Evolutionary conservation across 2,888 invertebrate genomes (phyloP).

Genomic region (Platycnemis pennipes): DNA sequence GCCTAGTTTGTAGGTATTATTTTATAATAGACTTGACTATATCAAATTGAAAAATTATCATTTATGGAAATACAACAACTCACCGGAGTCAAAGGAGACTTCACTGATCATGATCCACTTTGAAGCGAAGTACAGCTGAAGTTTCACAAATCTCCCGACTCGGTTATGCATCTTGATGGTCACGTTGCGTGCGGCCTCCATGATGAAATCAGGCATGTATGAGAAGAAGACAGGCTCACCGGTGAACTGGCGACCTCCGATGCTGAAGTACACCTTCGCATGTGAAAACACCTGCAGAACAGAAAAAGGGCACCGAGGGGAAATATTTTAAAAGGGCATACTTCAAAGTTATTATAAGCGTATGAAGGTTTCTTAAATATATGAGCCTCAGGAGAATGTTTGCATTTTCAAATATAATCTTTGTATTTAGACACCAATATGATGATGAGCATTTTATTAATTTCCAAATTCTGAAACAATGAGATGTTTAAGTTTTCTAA

Average conservation of each 20-base stretch:
- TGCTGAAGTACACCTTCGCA: slow-evolving; percentile 88
- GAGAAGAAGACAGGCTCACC: slow-evolving; percentile 88
- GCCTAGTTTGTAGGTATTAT: no score
- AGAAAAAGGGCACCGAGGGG: not conserved
- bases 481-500: no score
- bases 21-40: no score
- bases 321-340: not conserved
- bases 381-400: not conserved
- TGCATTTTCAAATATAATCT: not conserved
- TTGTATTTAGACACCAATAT: no score
- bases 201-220: slow-evolving; percentile 87
- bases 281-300: slow-evolving; percentile 87
- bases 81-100: slow-evolving; percentile 90
- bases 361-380: not conserved
- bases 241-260: slow-evolving; percentile 85
- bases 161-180: slow-evolving; percentile 89
- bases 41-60: no score
- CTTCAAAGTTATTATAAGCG: not conserved
- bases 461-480: no score
- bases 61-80: no score
- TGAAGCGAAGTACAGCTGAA: slow-evolving; percentile 89
- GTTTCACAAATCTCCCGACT: slow-evolving; percentile 87
- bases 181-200: slow-evolving; percentile 91
- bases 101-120: slow-evolving; percentile 94
- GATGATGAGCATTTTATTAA: no score